Conservation (phyloP, 2,888 invertebrate species). For the Crocallis elinguaria region DNA sequence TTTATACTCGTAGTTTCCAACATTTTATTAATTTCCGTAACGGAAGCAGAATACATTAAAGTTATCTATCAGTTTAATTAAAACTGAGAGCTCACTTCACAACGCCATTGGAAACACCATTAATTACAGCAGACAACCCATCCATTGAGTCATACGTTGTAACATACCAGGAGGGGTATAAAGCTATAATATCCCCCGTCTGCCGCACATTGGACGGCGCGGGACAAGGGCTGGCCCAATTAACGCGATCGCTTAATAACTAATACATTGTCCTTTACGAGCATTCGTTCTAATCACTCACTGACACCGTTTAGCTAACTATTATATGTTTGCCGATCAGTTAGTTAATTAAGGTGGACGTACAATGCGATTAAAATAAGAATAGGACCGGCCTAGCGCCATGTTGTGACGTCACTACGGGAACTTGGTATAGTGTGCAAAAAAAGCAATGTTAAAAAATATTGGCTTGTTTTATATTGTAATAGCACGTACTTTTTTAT, state of each 20-base stretch:
- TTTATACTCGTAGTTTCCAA: too few relatives aligned
- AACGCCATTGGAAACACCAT: conserved; percentile 8
- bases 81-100: conserved; percentile 6
- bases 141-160: conserved; percentile 19
- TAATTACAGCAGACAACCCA: conserved; percentile 21
- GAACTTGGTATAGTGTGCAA: too few relatives aligned
- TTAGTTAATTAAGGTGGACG: conserved; percentile 9
- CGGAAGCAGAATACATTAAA: not conserved
- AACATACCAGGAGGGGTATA: conserved; percentile 22
- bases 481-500: too few relatives aligned
- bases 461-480: too few relatives aligned
- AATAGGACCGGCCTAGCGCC: too few relatives aligned
- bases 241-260: conserved; percentile 61
- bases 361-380: too few relatives aligned
- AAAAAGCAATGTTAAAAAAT: too few relatives aligned
- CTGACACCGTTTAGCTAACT: conserved; percentile 40
- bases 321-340: conserved; percentile 27
- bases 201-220: conserved; percentile 43
- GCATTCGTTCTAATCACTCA: conserved; percentile 58
- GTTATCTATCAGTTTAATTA: conserved; percentile 14
- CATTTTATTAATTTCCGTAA: not conserved
- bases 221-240: conserved; percentile 52
- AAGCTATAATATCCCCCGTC: conserved; percentile 39
- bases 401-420: too few relatives aligned
- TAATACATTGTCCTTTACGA: conserved; percentile 61